Evolutionary conservation across 2,888 invertebrate genomes (phyloP), one percentile per base, ranked within the genome.

Genomic region (Thecocarcelia acutangulata): DNA sequence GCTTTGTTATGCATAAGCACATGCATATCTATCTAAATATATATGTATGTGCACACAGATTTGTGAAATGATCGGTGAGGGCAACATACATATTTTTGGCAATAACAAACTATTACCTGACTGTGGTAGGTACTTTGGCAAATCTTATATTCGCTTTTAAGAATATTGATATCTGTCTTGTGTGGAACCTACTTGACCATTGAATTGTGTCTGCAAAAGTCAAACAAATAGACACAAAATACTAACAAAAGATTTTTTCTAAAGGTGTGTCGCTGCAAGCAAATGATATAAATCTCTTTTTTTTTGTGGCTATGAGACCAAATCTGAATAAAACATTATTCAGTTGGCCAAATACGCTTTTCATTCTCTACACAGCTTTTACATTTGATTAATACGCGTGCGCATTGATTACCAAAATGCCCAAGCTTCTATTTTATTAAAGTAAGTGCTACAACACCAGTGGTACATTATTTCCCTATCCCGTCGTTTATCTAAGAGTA

Each of bases 91-190:
- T 64, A 58, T 50, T 66, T 48, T 75, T 75, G 64, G 46, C 44
- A 52, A 52, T 50, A 52, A 52, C 42, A 17, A 80, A 56, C 19
- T 52, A 52, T 54, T 63, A 17, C 13, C 46, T 48, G 61, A 70
- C 61, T 68, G 73, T 73, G 68, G 77, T 77, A 77, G 81, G 77
- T 76, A 73, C n/a, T 8, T 19, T 72, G 46, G 59, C 28, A 68
- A 40, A 21, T 58, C 40, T 0, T 17, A 1, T 40, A 33, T 33
- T 6, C 33, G 33, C 9, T 33, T 33, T 6, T 9, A 9, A 33
- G 37, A 28, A 12, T 5, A 19, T 19, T 37, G 12, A 6, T 42
- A 28, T 48, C 40, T 48, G 17, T 9, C 19, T 40, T 44, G 40
- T 2, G 19, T 44, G 21, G 3, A 66, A 66, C 21, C 15, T 28